A percentile compares a stretch with the other conserved stretches of the same genome.
These are phyloP conservation scores for Silurus glanis DNA, from an alignment of 2,113 vertebrate species.

Conservation along the genomic window DNA sequence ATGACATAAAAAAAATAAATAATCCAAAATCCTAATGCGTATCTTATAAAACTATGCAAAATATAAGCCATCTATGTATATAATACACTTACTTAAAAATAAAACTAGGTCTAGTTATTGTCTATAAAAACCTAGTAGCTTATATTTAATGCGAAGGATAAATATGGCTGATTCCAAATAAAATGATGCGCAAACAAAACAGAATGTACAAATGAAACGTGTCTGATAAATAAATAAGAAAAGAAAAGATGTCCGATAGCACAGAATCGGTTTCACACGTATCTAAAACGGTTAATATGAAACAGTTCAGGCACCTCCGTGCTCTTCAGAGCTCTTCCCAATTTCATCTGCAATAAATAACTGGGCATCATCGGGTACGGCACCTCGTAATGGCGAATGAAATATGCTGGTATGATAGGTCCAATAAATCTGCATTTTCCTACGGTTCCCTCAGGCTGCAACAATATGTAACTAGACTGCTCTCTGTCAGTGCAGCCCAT, in stretches of 20 bases:
- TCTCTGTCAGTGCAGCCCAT: conserved; percentile 99
- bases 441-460: conserved; percentile 99
- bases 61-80: not conserved
- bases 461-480: conserved; percentile 99
- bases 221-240: not conserved
- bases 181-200: not conserved
- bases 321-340: conserved; percentile 95
- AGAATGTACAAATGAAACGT: not conserved
- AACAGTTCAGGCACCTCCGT: conserved; percentile 96
- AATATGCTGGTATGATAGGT: conserved; percentile 99
- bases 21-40: not conserved
- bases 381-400: conserved; percentile 99
- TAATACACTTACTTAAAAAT: too few relatives aligned
- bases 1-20: not conserved
- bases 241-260: not conserved
- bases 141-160: not conserved
- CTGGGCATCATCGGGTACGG: conserved; percentile 98
- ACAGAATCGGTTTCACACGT: not conserved
- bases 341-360: conserved; percentile 99
- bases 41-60: not conserved
- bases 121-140: not conserved
- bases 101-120: not conserved
- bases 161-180: not conserved
- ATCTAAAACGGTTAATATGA: conserved; percentile 97
- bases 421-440: conserved; percentile 99